Base-by-base conservation (phyloP, 1,140 invertebrate species). In the Drosophila nasuta region DNA sequence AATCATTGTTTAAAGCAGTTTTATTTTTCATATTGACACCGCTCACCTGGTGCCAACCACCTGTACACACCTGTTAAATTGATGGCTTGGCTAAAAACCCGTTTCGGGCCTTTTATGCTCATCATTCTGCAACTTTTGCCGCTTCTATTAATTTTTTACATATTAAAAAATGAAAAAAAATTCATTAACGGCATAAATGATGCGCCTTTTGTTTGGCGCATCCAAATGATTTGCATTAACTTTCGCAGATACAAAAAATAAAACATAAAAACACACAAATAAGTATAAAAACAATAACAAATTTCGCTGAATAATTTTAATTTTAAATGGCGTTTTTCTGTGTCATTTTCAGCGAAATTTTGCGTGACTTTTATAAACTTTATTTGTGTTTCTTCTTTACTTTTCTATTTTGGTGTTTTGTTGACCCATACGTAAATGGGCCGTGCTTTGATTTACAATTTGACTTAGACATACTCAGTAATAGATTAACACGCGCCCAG, bases 61-160 rank as follows among this genome's bases (percentile, higher is more conserved):
- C 60, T 49, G 63, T 67, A 43, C 11, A 67, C 68, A 83, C 60
- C 49, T 82, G 79, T 72, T 85, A 73, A 73, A 75, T 77, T 83
- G 71, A 86, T 79, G 75, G 35, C 33, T 25, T 52, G 46, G 33
- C 33, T 57, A 20, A 79, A 83, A 83, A 70, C 67, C 77, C 77
- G 62, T 76, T 77, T 25, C 33, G 28, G 17, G 43, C 48, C 66
- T 20, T 82, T 77, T 64, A 72, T 57, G 62, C 59, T 64, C 48
- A 58, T 67, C 45, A 51, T 58, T 48, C 33, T 56, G 7, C 15
- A 38, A 8, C n/a, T 38, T 33, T 35, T 33, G 58, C 20, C 30
- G 38, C 52, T 49, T 59, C 54, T 64, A 46, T 63, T 63, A 11
- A 64, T 45, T 41, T 11, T 58, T 41, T 52, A 15, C 48, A 38